Evolutionary conservation across 2,888 invertebrate species (phyloP).

Genomic region (Charanyca ferruginea): DNA sequence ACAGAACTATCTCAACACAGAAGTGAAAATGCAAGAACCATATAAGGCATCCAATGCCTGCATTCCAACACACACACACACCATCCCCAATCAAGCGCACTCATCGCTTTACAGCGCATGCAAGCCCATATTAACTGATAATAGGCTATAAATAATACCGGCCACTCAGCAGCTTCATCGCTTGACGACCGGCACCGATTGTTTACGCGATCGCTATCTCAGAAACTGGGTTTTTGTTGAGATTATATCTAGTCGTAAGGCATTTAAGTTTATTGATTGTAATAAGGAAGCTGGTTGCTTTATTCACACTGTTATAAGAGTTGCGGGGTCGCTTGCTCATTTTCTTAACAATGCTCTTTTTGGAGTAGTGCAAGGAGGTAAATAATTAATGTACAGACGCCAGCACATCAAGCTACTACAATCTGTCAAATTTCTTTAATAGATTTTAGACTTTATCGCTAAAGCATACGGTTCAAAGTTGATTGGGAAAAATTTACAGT

Average conservation of each 20-base stretch:
- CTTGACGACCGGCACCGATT: constrained; percentile 59
- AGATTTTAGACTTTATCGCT: no score
- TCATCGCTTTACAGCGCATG: constrained; percentile 55
- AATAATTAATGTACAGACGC: no score
- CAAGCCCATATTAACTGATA: constrained; percentile 62
- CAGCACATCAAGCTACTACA: no score
- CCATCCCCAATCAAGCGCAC: constrained; percentile 48
- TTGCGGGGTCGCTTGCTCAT: constrained; percentile 8
- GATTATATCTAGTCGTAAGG: constrained; percentile 56
- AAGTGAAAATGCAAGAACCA: constrained; percentile 22
- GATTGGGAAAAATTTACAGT: no score
- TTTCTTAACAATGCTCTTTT: constrained; percentile 6
- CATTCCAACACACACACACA: constrained; percentile 47
- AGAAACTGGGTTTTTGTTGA: constrained; percentile 49
- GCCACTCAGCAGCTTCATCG: constrained; percentile 54
- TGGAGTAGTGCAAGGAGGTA: background rate
- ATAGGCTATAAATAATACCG: constrained; percentile 64
- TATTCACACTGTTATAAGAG: constrained; percentile 41
- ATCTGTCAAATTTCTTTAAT: no score
- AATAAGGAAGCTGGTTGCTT: constrained; percentile 41
- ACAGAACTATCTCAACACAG: constrained; percentile 20
- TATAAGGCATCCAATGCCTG: constrained; percentile 38
- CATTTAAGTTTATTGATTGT: constrained; percentile 61
- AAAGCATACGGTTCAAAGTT: no score
- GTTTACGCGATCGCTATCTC: constrained; percentile 61